Conservation (phyloP, 2,797 vertebrate species). For the Podargus strigoides region DNA sequence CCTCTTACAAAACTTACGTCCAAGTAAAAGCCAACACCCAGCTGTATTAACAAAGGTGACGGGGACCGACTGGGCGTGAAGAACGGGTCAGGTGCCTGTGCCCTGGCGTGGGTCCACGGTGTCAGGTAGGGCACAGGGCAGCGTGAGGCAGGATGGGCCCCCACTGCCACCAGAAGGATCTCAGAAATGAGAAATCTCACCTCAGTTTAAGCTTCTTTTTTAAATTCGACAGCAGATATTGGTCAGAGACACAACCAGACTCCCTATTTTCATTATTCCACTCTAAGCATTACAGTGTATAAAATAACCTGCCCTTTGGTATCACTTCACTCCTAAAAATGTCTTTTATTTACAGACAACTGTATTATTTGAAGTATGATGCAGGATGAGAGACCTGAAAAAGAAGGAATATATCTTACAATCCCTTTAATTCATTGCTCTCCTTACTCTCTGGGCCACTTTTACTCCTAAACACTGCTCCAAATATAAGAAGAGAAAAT, state of each 20-base stretch:
- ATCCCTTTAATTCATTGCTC: background rate
- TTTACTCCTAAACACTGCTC: background rate
- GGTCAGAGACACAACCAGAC: background rate
- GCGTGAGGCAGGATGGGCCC: background rate
- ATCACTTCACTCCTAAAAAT: background rate
- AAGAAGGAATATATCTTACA: background rate
- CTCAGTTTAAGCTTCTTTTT: background rate
- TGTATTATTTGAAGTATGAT: background rate
- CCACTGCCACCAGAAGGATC: background rate
- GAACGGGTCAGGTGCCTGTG: rapidly evolving
- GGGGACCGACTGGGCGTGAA: too few relatives aligned
- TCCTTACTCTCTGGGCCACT: background rate
- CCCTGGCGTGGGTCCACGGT: background rate
- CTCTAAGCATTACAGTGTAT: background rate
- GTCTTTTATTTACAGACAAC: background rate
- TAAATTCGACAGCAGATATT: background rate
- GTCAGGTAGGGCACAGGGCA: background rate
- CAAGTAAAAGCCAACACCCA: background rate
- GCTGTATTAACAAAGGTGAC: background rate
- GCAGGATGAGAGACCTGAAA: background rate
- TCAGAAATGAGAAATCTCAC: background rate
- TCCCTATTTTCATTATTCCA: background rate
- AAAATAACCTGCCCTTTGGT: background rate
- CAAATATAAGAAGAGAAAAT: background rate
- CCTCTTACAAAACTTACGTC: background rate